These are phyloP conservation scores for Bathynomus jamesi DNA, from an alignment of 1,140 invertebrate genomes.

Conservation along the genomic window DNA sequence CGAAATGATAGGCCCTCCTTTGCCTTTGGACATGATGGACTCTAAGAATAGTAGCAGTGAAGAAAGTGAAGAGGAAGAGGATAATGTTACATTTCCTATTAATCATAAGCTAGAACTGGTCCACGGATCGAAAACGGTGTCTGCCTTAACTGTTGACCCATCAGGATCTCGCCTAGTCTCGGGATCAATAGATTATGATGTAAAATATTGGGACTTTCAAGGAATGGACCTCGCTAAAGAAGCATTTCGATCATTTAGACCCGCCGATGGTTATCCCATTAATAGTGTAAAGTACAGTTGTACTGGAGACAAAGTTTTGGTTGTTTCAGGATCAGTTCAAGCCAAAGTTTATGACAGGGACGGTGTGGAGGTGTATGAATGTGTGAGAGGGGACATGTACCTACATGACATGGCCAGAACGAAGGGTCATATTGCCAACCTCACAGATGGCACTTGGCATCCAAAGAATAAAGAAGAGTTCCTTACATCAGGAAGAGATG, in stretches of 20 bases:
- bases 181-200: constrained; percentile 76
- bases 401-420: constrained; percentile 88
- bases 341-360: constrained; percentile 93
- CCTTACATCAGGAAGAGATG: constrained; percentile 86
- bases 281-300: constrained; percentile 80
- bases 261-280: constrained; percentile 67
- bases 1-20: constrained; percentile 41
- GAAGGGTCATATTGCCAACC: constrained; percentile 87
- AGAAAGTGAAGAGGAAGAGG: constrained; percentile 40
- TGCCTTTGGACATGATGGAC: constrained; percentile 34
- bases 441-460: constrained; percentile 90
- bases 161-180: constrained; percentile 84
- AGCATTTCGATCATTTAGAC: constrained; percentile 62
- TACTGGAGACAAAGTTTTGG: constrained; percentile 88
- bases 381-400: constrained; percentile 90
- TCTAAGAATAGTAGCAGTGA: constrained; percentile 2
- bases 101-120: constrained; percentile 70
- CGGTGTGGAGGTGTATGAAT: constrained; percentile 91
- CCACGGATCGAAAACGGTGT: constrained; percentile 77
- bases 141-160: constrained; percentile 80
- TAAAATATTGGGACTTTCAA: constrained; percentile 96
- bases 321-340: constrained; percentile 74
- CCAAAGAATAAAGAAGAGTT: constrained; percentile 87
- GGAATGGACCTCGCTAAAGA: constrained; percentile 89
- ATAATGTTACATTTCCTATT: constrained; percentile 62